Conservation (phyloP, 2,888 invertebrate species). For the Blomia tropicalis region DNA sequence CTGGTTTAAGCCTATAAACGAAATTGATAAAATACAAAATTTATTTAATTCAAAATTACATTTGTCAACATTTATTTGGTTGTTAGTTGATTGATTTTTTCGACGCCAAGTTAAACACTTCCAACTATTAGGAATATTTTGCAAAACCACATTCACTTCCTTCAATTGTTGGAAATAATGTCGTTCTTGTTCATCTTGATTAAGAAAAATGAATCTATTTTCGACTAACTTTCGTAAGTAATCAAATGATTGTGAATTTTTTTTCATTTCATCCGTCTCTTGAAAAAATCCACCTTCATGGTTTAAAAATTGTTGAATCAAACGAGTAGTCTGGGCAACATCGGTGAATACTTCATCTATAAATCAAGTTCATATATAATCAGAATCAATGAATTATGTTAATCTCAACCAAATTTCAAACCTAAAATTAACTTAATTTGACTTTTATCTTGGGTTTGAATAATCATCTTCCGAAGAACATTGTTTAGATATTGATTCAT, state of each 20-base stretch:
- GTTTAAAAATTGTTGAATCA: too few relatives aligned
- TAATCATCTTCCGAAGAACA: not conserved
- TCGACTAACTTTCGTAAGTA: not conserved
- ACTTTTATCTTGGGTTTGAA: conserved; percentile 6
- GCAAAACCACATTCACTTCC: not conserved
- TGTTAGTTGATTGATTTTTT: not conserved
- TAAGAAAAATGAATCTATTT: not conserved
- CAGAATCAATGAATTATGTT: not conserved
- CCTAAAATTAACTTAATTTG: conserved; percentile 13
- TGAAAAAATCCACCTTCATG: too few relatives aligned
- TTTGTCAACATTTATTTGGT: not conserved
- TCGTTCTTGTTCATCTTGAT: not conserved
- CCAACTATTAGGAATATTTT: not conserved
- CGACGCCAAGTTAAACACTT: conserved; percentile 10
- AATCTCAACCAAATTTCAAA: not conserved
- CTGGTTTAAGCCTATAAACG: not conserved
- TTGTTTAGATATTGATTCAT: not conserved
- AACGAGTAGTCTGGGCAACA: too few relatives aligned
- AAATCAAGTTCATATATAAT: not conserved
- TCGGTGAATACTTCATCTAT: not conserved
- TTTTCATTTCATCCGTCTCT: too few relatives aligned
- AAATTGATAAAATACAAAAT: not conserved
- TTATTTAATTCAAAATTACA: not conserved
- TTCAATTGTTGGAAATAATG: not conserved
- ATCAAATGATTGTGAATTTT: not conserved